phyloP scores from a whole-genome alignment of 2,888 invertebrate species.

The Pachydiplax longipennis region DNA sequence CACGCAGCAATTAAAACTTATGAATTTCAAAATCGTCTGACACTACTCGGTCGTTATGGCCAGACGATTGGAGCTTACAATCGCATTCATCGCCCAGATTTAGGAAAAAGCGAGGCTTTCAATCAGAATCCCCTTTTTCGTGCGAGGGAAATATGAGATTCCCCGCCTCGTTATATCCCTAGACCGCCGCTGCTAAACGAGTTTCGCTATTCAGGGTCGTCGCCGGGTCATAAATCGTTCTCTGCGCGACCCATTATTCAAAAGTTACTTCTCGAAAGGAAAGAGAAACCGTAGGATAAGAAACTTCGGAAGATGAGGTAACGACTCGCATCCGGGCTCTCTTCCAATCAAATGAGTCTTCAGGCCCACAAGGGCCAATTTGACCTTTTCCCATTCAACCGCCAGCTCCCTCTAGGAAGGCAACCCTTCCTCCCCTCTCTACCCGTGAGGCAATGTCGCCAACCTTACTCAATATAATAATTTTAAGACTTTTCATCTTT shows the following conservation, averaged over 20 bases:
- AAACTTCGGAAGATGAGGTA: background rate
- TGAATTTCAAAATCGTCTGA: background rate
- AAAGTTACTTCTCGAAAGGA: background rate
- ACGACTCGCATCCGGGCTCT: background rate
- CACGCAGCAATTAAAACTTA: background rate
- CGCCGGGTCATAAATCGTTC: background rate
- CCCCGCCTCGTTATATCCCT: background rate
- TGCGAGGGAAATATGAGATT: background rate
- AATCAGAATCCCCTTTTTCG: background rate
- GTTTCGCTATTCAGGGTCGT: background rate
- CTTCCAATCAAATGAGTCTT: background rate
- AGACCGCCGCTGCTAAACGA: background rate
- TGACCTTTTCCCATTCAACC: background rate
- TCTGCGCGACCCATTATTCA: background rate
- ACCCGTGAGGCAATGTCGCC: too few species aligned
- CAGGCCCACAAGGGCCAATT: background rate
- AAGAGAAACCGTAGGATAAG: background rate
- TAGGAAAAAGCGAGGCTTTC: background rate
- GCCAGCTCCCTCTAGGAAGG: background rate
- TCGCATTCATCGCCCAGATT: background rate
- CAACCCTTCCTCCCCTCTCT: background rate
- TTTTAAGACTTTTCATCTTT: too few species aligned
- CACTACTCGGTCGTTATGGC: background rate
- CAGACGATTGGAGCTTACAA: background rate
- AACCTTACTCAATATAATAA: too few species aligned